Evolutionary conservation across 2,797 vertebrate genomes (phyloP).

Genomic region (Halcyon chelicuti): DNA sequence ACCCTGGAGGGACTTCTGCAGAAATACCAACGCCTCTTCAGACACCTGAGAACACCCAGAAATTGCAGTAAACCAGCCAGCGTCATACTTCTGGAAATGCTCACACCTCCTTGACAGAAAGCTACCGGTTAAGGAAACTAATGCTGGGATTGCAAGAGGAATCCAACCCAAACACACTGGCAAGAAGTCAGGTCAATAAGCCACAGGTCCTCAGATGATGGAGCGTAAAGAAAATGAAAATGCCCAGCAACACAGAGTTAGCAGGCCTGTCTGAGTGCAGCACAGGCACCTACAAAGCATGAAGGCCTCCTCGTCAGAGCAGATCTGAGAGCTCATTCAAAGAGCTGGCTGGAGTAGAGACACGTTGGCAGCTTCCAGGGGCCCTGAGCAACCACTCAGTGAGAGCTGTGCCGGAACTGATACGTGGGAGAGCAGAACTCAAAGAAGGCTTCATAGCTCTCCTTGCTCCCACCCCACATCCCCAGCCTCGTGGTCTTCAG

Average conservation of each 20-base stretch:
- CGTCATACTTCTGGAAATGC: neutral
- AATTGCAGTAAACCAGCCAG: neutral
- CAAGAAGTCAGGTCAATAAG: neutral
- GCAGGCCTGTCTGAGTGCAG: neutral
- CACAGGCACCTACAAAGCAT: neutral
- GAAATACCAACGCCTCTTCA: neutral
- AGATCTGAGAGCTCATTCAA: neutral
- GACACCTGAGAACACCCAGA: neutral
- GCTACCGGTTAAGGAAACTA: neutral
- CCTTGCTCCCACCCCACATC: neutral
- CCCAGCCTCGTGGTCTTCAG: neutral
- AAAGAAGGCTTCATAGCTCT: no score
- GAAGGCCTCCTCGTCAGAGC: fast-evolving
- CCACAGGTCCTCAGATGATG: neutral
- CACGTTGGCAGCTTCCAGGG: neutral
- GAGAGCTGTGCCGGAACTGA: neutral
- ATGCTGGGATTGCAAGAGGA: fast-evolving
- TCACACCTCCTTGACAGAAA: neutral
- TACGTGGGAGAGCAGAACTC: neutral
- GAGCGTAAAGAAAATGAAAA: neutral
- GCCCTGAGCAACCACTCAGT: fast-evolving
- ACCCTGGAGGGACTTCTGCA: neutral
- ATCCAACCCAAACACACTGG: neutral
- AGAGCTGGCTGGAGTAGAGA: neutral
- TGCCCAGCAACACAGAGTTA: neutral